These are phyloP conservation scores for Drosophila navojoa DNA, from an alignment of 1,140 invertebrate genomes.

Conservation along the genomic window DNA sequence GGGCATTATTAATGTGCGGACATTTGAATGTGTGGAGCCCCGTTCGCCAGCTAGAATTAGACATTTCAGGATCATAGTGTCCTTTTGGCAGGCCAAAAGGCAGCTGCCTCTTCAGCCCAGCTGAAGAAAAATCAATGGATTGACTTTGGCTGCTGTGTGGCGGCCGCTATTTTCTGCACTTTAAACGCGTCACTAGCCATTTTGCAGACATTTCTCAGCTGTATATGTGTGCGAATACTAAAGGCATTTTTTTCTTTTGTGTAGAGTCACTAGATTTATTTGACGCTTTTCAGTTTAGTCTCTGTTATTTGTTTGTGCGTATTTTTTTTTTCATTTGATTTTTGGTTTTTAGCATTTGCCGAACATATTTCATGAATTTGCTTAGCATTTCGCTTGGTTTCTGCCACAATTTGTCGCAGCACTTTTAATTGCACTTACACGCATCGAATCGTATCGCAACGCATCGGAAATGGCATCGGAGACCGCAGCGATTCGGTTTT, in stretches of 20 bases:
- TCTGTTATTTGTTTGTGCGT: conserved; percentile 28
- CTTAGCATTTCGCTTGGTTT: conserved; percentile 20
- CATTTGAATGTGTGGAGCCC: conserved; percentile 45
- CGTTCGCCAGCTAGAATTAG: conserved; percentile 45
- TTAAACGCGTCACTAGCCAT: conserved; percentile 74
- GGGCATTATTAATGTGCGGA: conserved; percentile 44
- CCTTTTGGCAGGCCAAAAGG: conserved; percentile 17
- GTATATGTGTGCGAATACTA: conserved; percentile 14
- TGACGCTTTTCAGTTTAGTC: conserved; percentile 56
- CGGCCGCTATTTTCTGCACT: conserved; percentile 70
- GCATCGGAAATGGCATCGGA: conserved; percentile 33
- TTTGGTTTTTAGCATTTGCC: conserved; percentile 45
- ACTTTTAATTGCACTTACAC: conserved; percentile 44
- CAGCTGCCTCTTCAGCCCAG: neutral
- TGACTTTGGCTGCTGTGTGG: conserved; percentile 54
- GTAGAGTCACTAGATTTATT: conserved; percentile 70
- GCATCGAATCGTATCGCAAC: conserved; percentile 21
- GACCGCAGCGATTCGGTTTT: conserved; percentile 29
- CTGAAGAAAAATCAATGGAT: conserved; percentile 75
- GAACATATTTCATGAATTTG: conserved; percentile 27
- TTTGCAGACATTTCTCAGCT: conserved; percentile 40
- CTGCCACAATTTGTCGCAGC: conserved; percentile 16
- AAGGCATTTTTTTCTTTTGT: conserved; percentile 9
- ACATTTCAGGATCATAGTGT: conserved; percentile 9
- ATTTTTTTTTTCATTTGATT: conserved; percentile 7